Evolutionary conservation across 2,797 vertebrate genomes (phyloP).

Genomic region (Pyrocephalus nanus): DNA sequence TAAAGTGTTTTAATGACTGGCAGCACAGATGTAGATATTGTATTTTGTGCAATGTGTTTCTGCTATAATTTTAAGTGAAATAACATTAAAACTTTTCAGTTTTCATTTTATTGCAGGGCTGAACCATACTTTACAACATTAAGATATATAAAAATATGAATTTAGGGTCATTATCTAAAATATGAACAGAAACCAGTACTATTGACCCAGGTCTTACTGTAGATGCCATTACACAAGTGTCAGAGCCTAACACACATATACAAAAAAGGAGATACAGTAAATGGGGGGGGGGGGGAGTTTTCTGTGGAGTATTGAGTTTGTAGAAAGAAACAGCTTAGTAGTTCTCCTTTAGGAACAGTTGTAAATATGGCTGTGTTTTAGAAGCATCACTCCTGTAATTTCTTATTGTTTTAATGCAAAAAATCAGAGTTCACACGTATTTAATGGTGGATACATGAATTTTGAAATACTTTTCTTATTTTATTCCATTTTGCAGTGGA

Average conservation of each 20-base stretch:
- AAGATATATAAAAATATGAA: background rate
- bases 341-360: background rate
- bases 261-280: background rate
- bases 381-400: background rate
- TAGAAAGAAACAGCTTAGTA: background rate
- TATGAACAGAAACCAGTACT: background rate
- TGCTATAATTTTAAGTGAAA: background rate
- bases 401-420: background rate
- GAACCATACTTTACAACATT: background rate
- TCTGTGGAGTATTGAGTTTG: background rate
- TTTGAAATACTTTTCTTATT: background rate
- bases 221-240: background rate
- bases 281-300: rapidly evolving
- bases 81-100: background rate
- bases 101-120: background rate
- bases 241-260: rapidly evolving
- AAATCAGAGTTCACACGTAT: background rate
- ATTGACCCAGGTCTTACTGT: background rate
- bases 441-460: background rate
- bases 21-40: constrained; percentile 70
- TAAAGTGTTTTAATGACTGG: constrained; percentile 72
- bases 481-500: background rate
- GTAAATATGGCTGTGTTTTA: background rate
- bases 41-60: background rate
- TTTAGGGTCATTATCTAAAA: background rate